Base-by-base conservation (phyloP, 2,113 vertebrate genomes). In the Sarotherodon lohbergeri region DNA sequence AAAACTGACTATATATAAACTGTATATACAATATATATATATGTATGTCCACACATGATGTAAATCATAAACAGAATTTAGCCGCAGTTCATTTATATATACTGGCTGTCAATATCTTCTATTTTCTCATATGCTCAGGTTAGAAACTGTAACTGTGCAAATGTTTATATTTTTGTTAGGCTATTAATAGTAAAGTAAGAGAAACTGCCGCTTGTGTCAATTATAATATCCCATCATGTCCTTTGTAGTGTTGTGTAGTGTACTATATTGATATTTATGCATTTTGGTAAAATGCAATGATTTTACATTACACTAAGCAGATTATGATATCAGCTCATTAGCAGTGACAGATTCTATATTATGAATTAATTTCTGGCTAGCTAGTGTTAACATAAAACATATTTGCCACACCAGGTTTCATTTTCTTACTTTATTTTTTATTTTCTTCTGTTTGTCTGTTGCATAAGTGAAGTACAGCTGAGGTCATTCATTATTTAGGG, bases 111-210 rank as follows among this genome's bases (percentile, higher is more conserved):
- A 16, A 8, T 29, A 16, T 46, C 41, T 27, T 27, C 22, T 5
- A 5, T 14, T 57, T 57, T 57, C 22, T 0, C 0, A 27, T 17
- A 17, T 2, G 3, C 0, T 48, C 13, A 73, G 0, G n/a, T 3
- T 46, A 17, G 39, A 3, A 7, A 27, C 68, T 46, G 3, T 73
- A 46, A 73, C 46, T 48, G 68, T 73, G 22, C 13, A 73, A 16
- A 16, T 48, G 41, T 73, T 46, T 27, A 7, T 27, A 27, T 13
- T 56, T 56, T 27, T 56, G 7, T 27, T 27, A 27, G 22, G 10
- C 22, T 56, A 24, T 56, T 6, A 27, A 4, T 27, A 57, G 12
- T 14, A 7, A 57, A 57, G 55, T 6, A 7, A 27, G 55, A 57
- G 12, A 57, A 57, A 27, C 22, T 27, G 13, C 6, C 1, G n/a